phyloP scores from a whole-genome alignment of 2,113 vertebrate genomes.

The Pteruthius melanotis region DNA sequence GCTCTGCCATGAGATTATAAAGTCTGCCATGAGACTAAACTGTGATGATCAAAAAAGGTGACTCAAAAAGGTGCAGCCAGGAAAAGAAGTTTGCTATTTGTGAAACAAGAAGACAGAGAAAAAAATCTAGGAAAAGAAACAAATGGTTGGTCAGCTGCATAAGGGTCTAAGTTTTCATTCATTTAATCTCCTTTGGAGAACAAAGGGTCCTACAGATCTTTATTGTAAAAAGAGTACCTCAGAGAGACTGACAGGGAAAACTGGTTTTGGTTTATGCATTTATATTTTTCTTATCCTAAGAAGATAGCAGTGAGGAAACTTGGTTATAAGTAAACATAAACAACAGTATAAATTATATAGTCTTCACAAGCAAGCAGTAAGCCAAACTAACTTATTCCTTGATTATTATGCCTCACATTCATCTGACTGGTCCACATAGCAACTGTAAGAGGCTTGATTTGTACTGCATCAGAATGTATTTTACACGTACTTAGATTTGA shows the following conservation, averaged over 20 bases:
- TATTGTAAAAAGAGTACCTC: background rate
- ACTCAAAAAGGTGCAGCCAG: background rate
- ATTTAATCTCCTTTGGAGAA: background rate
- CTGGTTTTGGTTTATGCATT: background rate
- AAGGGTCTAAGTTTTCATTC: background rate
- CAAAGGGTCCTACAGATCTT: background rate
- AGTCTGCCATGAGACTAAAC: background rate
- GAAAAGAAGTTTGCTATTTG: background rate
- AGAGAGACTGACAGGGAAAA: background rate
- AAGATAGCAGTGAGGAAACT: background rate
- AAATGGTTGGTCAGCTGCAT: background rate
- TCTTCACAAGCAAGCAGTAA: background rate
- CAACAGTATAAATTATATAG: background rate
- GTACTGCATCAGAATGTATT: background rate
- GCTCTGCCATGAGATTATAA: conserved; percentile 21
- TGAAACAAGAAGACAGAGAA: background rate
- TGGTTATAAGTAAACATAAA: background rate
- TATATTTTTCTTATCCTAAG: background rate
- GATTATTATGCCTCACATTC: background rate
- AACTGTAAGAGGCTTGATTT: conserved; percentile 20
- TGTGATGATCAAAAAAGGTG: background rate
- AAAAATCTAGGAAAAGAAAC: background rate
- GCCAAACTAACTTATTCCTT: background rate
- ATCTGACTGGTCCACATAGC: background rate
- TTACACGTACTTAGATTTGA: conserved; percentile 12